Evolutionary conservation across 2,888 invertebrate genomes (phyloP).

Genomic region (Eupelmus urozonus): DNA sequence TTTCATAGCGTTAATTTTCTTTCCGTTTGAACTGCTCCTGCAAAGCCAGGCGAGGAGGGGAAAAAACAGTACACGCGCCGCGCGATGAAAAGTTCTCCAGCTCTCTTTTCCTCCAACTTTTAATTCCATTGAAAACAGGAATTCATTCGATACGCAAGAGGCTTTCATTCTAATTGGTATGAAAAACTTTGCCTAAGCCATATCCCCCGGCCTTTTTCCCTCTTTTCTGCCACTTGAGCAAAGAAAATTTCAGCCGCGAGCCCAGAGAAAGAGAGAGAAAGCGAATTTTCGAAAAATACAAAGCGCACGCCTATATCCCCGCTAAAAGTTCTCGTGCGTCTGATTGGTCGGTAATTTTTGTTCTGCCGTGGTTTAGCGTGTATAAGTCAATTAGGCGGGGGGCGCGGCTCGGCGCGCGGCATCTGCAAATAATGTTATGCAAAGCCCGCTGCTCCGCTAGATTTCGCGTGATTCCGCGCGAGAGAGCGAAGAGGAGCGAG

Average conservation of each 20-base stretch:
- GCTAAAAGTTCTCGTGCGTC: neutral
- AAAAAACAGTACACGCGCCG: constrained; percentile 23
- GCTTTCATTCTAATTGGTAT: constrained; percentile 56
- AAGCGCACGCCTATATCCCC: neutral
- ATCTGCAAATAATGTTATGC: constrained; percentile 60
- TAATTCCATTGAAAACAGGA: constrained; percentile 58
- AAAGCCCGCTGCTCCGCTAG: constrained; percentile 35
- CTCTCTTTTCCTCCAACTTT: constrained; percentile 40
- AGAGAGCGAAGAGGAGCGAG: neutral
- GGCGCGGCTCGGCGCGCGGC: constrained; percentile 46
- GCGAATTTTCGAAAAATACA: neutral
- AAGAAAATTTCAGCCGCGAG: constrained; percentile 10
- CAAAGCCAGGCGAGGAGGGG: neutral
- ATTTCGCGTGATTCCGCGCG: constrained; percentile 46
- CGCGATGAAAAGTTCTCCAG: constrained; percentile 15
- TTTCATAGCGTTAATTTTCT: constrained; percentile 48
- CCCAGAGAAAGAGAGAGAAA: neutral
- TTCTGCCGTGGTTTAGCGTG: constrained; percentile 25
- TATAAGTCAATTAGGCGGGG: constrained; percentile 56
- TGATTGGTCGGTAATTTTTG: constrained; percentile 58
- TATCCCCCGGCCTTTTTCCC: neutral
- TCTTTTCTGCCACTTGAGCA: neutral
- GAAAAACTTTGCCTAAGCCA: constrained; percentile 35
- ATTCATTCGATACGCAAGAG: constrained; percentile 52
- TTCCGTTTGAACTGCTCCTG: constrained; percentile 23